Evolutionary conservation across 2,888 invertebrate genomes (phyloP).

Genomic region (Drosophila lutescens): DNA sequence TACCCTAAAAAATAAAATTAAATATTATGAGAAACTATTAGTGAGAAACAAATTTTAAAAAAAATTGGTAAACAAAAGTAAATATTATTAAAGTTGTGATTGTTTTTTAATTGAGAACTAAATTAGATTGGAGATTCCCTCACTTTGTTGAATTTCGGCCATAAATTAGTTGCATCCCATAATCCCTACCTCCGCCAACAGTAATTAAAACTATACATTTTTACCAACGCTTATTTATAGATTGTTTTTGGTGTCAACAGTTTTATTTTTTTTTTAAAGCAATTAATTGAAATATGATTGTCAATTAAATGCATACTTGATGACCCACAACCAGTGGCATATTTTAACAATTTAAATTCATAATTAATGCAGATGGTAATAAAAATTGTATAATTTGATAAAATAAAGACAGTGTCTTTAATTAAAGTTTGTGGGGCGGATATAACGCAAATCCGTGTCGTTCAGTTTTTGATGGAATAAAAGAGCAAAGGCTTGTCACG

Average conservation of each 20-base stretch:
- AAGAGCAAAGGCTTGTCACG: slow-evolving; percentile 53
- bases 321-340: slow-evolving; percentile 54
- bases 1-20: no score
- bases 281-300: slow-evolving; percentile 81
- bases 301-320: slow-evolving; percentile 72
- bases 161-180: neutral
- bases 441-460: slow-evolving; percentile 17
- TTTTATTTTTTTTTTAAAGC: slow-evolving; percentile 65
- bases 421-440: slow-evolving; percentile 20
- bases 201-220: slow-evolving; percentile 47
- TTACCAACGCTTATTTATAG: slow-evolving; percentile 47
- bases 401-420: slow-evolving; percentile 13
- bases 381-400: slow-evolving; percentile 2
- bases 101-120: no score
- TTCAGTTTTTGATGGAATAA: slow-evolving; percentile 1
- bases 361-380: slow-evolving; percentile 23
- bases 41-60: neutral
- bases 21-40: neutral
- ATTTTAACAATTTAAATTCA: slow-evolving; percentile 61
- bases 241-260: slow-evolving; percentile 32
- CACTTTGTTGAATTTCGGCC: neutral
- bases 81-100: no score
- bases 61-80: no score
- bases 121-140: no score
- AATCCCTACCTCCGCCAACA: neutral